phyloP scores from a whole-genome alignment of 2,113 vertebrate genomes.

The Neopipo cinnamomea region DNA sequence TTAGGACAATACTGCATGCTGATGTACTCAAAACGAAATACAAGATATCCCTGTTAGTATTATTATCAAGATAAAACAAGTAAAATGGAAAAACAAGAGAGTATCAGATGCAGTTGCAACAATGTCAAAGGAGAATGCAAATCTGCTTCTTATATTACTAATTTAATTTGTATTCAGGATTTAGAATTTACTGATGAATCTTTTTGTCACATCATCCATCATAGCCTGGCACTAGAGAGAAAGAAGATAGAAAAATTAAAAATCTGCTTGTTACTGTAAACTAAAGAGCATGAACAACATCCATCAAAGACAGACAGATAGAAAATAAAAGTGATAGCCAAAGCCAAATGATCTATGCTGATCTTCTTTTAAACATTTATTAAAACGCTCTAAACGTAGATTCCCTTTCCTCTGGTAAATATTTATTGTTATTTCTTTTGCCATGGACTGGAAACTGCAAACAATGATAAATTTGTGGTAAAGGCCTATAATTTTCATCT shows the following conservation, averaged over 20 bases:
- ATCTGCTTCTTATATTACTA: not conserved
- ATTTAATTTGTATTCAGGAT: conserved; percentile 52
- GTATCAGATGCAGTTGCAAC: not conserved
- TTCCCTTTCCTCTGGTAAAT: conserved; percentile 16
- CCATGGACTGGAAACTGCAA: not conserved
- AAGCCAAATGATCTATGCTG: conserved; percentile 22
- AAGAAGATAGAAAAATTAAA: conserved; percentile 56
- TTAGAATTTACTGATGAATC: conserved; percentile 25
- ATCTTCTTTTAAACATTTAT: conserved; percentile 33
- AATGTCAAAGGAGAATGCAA: conserved; percentile 1
- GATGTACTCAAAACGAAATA: not conserved
- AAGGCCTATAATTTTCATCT: not conserved
- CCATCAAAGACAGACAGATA: conserved; percentile 44
- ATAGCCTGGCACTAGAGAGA: not conserved
- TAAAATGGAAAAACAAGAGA: not conserved
- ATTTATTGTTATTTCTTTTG: conserved; percentile 21
- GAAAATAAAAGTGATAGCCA: conserved; percentile 22
- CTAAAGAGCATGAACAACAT: conserved; percentile 51
- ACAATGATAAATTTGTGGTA: not conserved
- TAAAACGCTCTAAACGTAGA: conserved; percentile 24
- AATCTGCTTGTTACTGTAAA: conserved; percentile 53
- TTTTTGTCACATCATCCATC: conserved; percentile 54
- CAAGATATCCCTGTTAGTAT: not conserved
- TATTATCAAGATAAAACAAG: not conserved
- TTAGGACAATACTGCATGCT: not conserved